Evolutionary conservation across 2,888 invertebrate species (phyloP).

Genomic region (Cataglyphis albicans): DNA sequence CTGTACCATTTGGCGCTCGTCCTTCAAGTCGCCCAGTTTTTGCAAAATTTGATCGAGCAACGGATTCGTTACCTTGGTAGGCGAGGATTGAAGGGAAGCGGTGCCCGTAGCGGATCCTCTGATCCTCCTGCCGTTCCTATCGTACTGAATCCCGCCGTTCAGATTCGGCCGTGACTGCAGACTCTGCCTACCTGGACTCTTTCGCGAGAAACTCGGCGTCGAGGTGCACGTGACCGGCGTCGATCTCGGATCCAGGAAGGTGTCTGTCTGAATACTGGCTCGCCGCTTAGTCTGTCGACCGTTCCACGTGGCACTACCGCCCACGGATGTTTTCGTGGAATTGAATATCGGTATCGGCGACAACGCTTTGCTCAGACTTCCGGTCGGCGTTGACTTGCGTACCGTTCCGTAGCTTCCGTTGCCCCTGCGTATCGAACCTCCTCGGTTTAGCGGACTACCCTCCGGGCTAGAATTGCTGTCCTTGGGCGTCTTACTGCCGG

Average conservation of each 20-base stretch:
- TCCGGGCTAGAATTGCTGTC: conserved; percentile 82
- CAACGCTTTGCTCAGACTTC: conserved; percentile 86
- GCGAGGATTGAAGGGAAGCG: conserved; percentile 88
- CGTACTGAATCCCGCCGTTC: conserved; percentile 80
- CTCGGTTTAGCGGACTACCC: conserved; percentile 88
- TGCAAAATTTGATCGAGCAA: conserved; percentile 91
- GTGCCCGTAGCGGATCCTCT: conserved; percentile 81
- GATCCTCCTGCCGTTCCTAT: conserved; percentile 79
- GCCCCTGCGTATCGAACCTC: conserved; percentile 86
- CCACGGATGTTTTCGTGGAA: conserved; percentile 76
- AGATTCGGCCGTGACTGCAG: conserved; percentile 86
- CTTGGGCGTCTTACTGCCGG: conserved; percentile 79
- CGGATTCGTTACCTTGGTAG: conserved; percentile 89
- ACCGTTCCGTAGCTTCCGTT: conserved; percentile 66
- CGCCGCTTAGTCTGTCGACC: conserved; percentile 87
- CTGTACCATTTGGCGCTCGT: conserved; percentile 91
- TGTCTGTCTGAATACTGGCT: conserved; percentile 88
- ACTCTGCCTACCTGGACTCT: conserved; percentile 85
- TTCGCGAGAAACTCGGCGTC: conserved; percentile 79
- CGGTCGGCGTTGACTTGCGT: conserved; percentile 86
- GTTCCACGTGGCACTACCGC: conserved; percentile 91
- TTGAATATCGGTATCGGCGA: conserved; percentile 71
- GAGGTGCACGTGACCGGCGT: conserved; percentile 78
- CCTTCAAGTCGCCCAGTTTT: conserved; percentile 91
- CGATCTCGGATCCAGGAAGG: conserved; percentile 86